Conservation (phyloP, 1,140 invertebrate species). For the Hylaeus anthracinus region DNA sequence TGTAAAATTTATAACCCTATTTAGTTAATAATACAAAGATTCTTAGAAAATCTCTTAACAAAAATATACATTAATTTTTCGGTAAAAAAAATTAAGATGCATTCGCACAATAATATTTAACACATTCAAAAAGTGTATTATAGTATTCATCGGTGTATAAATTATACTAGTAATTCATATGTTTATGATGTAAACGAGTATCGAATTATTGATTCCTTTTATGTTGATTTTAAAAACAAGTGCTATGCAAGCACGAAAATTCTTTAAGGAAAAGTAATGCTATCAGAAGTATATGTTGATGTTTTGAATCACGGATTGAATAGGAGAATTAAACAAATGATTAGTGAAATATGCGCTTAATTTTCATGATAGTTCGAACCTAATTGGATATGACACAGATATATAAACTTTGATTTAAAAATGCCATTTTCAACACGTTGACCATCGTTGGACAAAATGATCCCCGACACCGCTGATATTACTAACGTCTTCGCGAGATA, state of each 20-base stretch:
- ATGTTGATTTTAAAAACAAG: not conserved
- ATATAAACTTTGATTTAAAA: slow-evolving; percentile 45
- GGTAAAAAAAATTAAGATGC: slow-evolving; percentile 44
- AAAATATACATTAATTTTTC: slow-evolving; percentile 47
- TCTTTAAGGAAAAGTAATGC: slow-evolving; percentile 11
- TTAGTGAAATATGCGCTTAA: not conserved
- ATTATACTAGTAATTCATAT: slow-evolving; percentile 11
- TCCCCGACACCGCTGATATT: too few species aligned
- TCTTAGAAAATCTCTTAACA: slow-evolving; percentile 52
- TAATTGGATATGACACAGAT: slow-evolving; percentile 39
- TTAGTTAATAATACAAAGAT: slow-evolving; percentile 56
- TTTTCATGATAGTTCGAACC: slow-evolving; percentile 21
- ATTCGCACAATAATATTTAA: slow-evolving; percentile 37
- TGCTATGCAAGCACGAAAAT: not conserved
- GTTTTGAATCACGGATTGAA: slow-evolving; percentile 1
- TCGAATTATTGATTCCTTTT: slow-evolving; percentile 18
- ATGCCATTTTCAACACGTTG: slow-evolving; percentile 11
- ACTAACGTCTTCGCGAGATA: too few species aligned
- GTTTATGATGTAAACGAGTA: slow-evolving; percentile 26
- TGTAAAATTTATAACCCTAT: slow-evolving; percentile 44
- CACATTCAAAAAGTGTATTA: slow-evolving; percentile 13
- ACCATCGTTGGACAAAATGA: too few species aligned
- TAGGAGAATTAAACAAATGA: slow-evolving; percentile 17
- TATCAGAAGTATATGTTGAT: not conserved
- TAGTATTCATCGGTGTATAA: slow-evolving; percentile 11